These are phyloP conservation scores for Neosilurus mollespiculum DNA, from an alignment of 2,797 vertebrate species.

Conservation along the genomic window DNA sequence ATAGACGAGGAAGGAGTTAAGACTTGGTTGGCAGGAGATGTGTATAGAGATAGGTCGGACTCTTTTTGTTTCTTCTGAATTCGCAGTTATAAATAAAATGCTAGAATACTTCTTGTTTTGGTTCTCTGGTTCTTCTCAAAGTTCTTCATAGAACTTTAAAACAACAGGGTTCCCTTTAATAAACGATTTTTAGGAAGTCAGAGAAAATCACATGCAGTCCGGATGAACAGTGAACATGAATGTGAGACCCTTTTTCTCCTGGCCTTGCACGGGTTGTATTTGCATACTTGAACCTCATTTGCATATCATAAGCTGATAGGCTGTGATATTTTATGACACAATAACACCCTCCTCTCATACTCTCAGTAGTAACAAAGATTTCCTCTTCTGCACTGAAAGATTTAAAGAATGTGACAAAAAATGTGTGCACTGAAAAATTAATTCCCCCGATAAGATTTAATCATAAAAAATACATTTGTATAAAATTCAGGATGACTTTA, in stretches of 20 bases:
- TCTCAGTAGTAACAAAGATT: background rate
- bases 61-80: background rate
- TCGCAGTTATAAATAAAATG: background rate
- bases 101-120: background rate
- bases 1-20: background rate
- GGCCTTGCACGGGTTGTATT: background rate
- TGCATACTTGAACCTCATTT: conserved; percentile 9
- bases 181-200: background rate
- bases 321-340: background rate
- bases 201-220: background rate
- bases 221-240: background rate
- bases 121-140: background rate
- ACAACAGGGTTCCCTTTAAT: background rate
- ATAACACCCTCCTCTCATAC: background rate
- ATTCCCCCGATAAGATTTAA: conserved; percentile 2
- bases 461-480: conserved; percentile 15
- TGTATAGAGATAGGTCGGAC: background rate
- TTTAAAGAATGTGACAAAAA: background rate
- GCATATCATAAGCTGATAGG: conserved; percentile 9
- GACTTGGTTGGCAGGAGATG: too few species aligned
- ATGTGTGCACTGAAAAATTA: conserved; percentile 1
- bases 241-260: too few species aligned
- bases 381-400: background rate
- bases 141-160: background rate
- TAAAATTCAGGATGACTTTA: conserved; percentile 22